Percentiles rank a stretch among this genome's conserved stretches.
These are phyloP conservation scores for Abrostola tripartita DNA, from an alignment of 2,888 invertebrate species.

Conservation along the genomic window DNA sequence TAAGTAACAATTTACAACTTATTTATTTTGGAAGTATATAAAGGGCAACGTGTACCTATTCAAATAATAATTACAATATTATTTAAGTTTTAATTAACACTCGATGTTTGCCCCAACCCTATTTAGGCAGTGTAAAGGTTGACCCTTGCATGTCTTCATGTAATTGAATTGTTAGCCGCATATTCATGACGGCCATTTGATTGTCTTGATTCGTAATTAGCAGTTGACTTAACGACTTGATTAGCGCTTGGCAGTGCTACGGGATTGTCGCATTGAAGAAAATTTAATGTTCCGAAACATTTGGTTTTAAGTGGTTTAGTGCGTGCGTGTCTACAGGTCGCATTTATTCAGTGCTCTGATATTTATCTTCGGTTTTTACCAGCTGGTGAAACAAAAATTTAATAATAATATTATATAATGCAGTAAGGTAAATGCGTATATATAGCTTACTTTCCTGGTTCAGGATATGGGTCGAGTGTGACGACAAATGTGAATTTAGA, in stretches of 20 bases:
- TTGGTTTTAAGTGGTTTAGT: neutral
- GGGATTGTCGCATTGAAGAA: neutral
- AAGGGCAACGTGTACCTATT: too few relatives aligned
- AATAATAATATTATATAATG: too few relatives aligned
- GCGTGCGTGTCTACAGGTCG: too few relatives aligned
- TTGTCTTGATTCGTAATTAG: constrained; percentile 37
- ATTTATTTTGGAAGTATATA: too few relatives aligned
- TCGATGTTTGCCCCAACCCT: neutral
- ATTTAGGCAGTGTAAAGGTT: constrained; percentile 21
- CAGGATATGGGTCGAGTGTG: too few relatives aligned
- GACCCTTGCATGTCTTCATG: constrained; percentile 21
- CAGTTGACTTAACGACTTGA: constrained; percentile 17
- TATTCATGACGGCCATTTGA: constrained; percentile 46
- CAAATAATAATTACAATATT: too few relatives aligned
- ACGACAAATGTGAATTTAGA: neutral
- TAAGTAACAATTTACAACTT: too few relatives aligned
- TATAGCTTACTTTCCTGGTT: too few relatives aligned
- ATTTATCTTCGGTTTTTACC: too few relatives aligned
- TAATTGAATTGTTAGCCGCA: constrained; percentile 39
- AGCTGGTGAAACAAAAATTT: too few relatives aligned
- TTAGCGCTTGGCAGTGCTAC: neutral
- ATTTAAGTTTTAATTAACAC: neutral
- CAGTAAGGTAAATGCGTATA: too few relatives aligned
- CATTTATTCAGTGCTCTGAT: too few relatives aligned
- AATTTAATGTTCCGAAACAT: neutral